Percentiles rank a stretch among this genome's conserved stretches.
Conservation (phyloP, 2,797 vertebrate genomes). For the Sphenodon punctatus region DNA sequence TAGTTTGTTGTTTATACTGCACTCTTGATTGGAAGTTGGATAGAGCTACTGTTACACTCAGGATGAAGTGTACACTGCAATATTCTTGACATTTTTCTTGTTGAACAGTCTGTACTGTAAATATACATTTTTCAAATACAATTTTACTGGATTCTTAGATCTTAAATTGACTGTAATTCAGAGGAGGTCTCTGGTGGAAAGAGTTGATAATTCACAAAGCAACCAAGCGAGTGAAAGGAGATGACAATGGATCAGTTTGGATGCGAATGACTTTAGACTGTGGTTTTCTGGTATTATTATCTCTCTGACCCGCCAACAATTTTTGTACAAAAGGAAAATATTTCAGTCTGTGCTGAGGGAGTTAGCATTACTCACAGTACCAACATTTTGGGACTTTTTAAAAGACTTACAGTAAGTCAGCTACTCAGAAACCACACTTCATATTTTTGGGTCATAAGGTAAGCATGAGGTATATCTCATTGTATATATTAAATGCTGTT, state of each 20-base stretch:
- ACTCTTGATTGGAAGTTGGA: conserved; percentile 70
- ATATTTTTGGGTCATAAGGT: conserved; percentile 61
- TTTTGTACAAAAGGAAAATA: conserved; percentile 54
- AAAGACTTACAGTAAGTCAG: conserved; percentile 61
- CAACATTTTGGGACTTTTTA: conserved; percentile 38
- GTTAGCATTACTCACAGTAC: conserved; percentile 63
- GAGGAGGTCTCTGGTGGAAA: conserved; percentile 55
- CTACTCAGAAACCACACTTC: conserved; percentile 63
- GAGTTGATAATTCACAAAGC: conserved; percentile 67
- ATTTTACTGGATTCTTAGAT: conserved; percentile 73
- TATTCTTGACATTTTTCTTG: conserved; percentile 69
- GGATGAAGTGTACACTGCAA: conserved; percentile 58
- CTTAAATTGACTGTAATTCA: conserved; percentile 68
- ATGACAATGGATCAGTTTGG: conserved; percentile 58
- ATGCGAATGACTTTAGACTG: conserved; percentile 51
- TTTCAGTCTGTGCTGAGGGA: conserved; percentile 4
- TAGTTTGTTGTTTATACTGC: conserved; percentile 51
- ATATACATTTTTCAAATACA: conserved; percentile 72
- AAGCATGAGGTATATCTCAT: conserved; percentile 52
- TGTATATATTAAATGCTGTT: conserved; percentile 49
- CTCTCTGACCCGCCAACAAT: conserved; percentile 25
- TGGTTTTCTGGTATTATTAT: conserved; percentile 37
- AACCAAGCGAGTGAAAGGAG: conserved; percentile 60
- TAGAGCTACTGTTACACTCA: conserved; percentile 63
- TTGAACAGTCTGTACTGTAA: conserved; percentile 69